A percentile compares a stretch with the other conserved stretches of the same genome.
phyloP scores from a whole-genome alignment of 2,113 vertebrate genomes.

The Cryptomyrus ogoouensis region DNA sequence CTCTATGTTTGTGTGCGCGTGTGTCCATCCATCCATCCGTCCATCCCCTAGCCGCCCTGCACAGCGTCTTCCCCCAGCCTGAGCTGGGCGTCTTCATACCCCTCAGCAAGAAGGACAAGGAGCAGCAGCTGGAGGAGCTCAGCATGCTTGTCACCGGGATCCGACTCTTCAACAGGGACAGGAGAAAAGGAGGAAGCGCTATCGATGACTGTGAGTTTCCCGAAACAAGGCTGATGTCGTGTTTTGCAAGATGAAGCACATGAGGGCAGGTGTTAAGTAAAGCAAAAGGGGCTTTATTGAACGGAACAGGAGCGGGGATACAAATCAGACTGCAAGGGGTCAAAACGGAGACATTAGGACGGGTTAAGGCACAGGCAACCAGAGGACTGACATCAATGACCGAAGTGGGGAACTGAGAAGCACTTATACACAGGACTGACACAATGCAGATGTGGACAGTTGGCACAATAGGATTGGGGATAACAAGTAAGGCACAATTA shows the following conservation, averaged over 20 bases:
- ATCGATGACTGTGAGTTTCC: slow-evolving; percentile 68
- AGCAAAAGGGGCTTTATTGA: not conserved
- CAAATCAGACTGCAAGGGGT: not conserved
- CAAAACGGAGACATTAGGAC: not conserved
- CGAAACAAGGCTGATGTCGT: not conserved
- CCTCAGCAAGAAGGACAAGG: slow-evolving; percentile 74
- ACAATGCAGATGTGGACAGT: not conserved
- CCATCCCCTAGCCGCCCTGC: slow-evolving; percentile 69
- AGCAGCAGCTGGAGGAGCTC: slow-evolving; percentile 73
- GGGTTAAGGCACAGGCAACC: not conserved
- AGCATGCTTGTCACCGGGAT: slow-evolving; percentile 78
- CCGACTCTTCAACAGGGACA: slow-evolving; percentile 77
- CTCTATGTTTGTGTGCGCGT: no score
- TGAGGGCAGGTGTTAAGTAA: not conserved
- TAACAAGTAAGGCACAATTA: not conserved
- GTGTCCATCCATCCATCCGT: not conserved
- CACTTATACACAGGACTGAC: not conserved
- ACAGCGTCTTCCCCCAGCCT: slow-evolving; percentile 77
- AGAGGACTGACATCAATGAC: not conserved
- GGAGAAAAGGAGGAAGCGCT: slow-evolving; percentile 60
- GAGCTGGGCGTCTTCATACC: slow-evolving; percentile 73
- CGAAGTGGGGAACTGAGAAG: not conserved
- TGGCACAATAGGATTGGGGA: not conserved
- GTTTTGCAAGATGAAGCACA: not conserved
- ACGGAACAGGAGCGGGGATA: not conserved